Evolutionary conservation across 2,797 vertebrate species (phyloP).

Genomic region (Rhabdophis nuchalis): DNA sequence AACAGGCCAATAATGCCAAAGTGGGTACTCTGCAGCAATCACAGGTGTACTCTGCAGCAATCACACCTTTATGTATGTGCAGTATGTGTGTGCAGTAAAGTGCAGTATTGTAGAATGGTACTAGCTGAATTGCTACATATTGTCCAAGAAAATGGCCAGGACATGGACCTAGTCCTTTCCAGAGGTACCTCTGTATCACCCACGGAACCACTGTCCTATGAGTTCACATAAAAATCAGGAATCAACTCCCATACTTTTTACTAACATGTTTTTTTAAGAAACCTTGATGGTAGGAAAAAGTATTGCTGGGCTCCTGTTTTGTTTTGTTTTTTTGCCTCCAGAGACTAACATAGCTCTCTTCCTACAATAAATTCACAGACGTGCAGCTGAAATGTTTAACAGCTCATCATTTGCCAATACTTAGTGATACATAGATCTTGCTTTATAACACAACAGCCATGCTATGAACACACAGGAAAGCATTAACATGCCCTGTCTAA

Average conservation of each 20-base stretch:
- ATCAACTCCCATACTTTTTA: neutral
- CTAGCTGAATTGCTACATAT: neutral
- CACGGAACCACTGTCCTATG: neutral
- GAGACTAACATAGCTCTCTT: neutral
- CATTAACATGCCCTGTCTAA: neutral
- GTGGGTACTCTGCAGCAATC: neutral
- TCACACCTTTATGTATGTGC: neutral
- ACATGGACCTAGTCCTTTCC: neutral
- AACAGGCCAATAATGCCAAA: neutral
- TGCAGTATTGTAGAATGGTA: neutral
- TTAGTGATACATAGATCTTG: neutral
- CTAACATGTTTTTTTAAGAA: neutral
- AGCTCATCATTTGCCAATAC: neutral
- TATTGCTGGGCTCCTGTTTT: neutral
- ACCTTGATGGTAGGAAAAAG: neutral
- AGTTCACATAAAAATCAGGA: neutral
- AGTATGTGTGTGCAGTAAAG: no score
- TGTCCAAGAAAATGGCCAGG: neutral
- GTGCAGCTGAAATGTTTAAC: neutral
- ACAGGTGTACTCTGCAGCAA: neutral
- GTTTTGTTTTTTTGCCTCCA: neutral
- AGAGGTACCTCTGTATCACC: neutral
- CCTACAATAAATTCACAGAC: neutral
- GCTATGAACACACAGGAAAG: neutral
- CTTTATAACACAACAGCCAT: neutral